A percentile compares a stretch with the other conserved stretches of the same genome.
These are phyloP conservation scores for Lophotis ruficrista DNA, from an alignment of 2,113 vertebrate genomes.

Conservation along the genomic window DNA sequence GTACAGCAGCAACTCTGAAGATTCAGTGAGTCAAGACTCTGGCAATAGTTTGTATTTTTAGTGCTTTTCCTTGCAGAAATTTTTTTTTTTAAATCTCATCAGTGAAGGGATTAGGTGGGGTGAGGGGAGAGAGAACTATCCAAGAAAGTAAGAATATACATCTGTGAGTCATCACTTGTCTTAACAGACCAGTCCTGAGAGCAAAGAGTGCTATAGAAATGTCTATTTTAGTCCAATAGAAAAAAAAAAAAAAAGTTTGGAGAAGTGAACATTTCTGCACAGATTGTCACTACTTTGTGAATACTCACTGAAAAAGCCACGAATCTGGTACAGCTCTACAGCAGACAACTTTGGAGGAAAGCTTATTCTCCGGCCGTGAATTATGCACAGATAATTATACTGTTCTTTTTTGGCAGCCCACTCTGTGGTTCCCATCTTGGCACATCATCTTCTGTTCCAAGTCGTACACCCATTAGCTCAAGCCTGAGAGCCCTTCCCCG, in stretches of 20 bases:
- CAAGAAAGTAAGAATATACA: slow-evolving; percentile 60
- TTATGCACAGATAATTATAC: slow-evolving; percentile 73
- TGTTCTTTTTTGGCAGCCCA: slow-evolving; percentile 72
- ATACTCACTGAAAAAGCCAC: slow-evolving; percentile 66
- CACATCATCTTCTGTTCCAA: slow-evolving; percentile 65
- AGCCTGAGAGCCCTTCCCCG: slow-evolving; percentile 58
- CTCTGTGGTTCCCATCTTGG: slow-evolving; percentile 68
- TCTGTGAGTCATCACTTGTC: slow-evolving; percentile 59
- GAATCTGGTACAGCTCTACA: slow-evolving; percentile 62
- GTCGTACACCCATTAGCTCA: slow-evolving; percentile 59
- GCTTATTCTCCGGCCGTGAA: slow-evolving; percentile 66
- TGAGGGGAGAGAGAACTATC: slow-evolving; percentile 67
- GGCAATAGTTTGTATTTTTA: slow-evolving; percentile 24
- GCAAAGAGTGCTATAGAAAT: slow-evolving; percentile 57
- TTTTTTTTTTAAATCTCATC: background rate
- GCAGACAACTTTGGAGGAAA: slow-evolving; percentile 69
- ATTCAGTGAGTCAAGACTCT: slow-evolving; percentile 8
- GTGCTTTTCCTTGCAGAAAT: background rate
- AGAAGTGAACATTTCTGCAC: slow-evolving; percentile 69
- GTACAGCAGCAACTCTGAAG: background rate
- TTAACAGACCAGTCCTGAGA: slow-evolving; percentile 63
- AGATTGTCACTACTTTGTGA: slow-evolving; percentile 71
- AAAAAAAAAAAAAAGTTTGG: slow-evolving; percentile 51
- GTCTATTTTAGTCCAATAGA: slow-evolving; percentile 55
- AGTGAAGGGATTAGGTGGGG: slow-evolving; percentile 32